Percentiles rank a stretch among this genome's conserved stretches.
Conservation (phyloP, 2,797 vertebrate species). For the Tauraco hartlaubi region DNA sequence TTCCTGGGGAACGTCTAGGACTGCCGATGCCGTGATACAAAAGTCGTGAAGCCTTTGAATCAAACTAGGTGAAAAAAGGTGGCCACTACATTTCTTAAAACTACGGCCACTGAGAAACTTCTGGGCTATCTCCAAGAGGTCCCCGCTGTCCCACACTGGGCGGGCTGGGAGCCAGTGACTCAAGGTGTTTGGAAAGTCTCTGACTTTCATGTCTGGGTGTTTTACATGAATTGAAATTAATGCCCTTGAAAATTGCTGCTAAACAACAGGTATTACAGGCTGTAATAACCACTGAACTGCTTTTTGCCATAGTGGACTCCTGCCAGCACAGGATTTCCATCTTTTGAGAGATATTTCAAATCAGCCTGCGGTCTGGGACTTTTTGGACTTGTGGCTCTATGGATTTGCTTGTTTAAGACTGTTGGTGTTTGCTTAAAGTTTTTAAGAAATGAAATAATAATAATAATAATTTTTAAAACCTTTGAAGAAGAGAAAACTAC, state of each 20-base stretch:
- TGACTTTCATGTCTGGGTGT: background rate
- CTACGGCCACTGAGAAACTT: background rate
- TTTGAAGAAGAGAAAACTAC: constrained; percentile 24
- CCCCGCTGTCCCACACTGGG: fast-evolving
- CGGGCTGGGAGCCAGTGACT: background rate
- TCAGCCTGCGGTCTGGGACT: background rate
- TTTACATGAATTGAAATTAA: background rate
- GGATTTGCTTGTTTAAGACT: constrained; percentile 42
- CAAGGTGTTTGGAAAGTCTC: background rate
- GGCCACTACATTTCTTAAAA: background rate
- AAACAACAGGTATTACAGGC: background rate
- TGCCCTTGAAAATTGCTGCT: background rate
- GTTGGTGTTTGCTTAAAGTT: constrained; percentile 16
- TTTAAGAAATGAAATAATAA: constrained; percentile 18
- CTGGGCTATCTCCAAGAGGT: background rate
- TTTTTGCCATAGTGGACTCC: background rate
- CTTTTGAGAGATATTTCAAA: background rate
- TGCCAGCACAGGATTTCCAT: constrained; percentile 20
- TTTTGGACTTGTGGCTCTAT: background rate
- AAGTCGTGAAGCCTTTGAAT: background rate
- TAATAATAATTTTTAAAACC: background rate
- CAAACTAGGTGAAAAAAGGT: background rate
- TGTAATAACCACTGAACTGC: background rate
- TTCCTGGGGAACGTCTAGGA: fast-evolving
- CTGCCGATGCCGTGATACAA: background rate